A percentile compares a stretch with the other conserved stretches of the same genome.
phyloP scores from a whole-genome alignment of 2,797 vertebrate genomes.

The Gymnoscopelus microlampas region DNA sequence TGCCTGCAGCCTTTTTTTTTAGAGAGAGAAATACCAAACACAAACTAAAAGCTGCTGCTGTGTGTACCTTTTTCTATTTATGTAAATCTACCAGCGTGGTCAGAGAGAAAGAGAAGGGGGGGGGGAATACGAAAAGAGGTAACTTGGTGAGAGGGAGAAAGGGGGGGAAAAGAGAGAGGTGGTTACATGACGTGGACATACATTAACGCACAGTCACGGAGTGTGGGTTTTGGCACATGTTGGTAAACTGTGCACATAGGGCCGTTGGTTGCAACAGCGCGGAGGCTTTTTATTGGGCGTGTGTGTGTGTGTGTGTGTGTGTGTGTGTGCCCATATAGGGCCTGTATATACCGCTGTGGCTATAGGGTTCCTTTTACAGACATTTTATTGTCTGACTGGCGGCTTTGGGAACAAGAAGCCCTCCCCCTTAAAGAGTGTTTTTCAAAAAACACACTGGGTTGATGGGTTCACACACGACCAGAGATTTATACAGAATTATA shows the following conservation, averaged over 20 bases:
- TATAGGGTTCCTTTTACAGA: conserved; percentile 4
- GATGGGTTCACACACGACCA: background rate
- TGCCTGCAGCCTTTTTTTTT: too few relatives aligned
- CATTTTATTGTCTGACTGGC: conserved; percentile 1
- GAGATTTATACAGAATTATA: background rate
- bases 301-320: background rate
- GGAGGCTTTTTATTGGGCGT: background rate
- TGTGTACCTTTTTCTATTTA: too few relatives aligned
- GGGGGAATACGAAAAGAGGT: too few relatives aligned
- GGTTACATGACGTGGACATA: too few relatives aligned
- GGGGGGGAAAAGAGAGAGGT: background rate
- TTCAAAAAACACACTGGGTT: background rate
- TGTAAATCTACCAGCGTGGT: background rate
- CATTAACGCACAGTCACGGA: too few relatives aligned
- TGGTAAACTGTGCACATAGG: background rate
- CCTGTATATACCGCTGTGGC: background rate
- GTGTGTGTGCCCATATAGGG: background rate
- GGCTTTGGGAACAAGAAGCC: background rate
- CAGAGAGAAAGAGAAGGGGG: background rate
- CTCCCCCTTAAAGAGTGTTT: background rate
- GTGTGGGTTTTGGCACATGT: background rate
- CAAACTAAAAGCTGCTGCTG: too few relatives aligned
- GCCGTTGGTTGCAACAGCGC: background rate
- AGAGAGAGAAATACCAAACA: too few relatives aligned
- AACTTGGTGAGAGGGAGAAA: background rate